phyloP scores from a whole-genome alignment of 2,797 vertebrate genomes.

The Trichosurus vulpecula region DNA sequence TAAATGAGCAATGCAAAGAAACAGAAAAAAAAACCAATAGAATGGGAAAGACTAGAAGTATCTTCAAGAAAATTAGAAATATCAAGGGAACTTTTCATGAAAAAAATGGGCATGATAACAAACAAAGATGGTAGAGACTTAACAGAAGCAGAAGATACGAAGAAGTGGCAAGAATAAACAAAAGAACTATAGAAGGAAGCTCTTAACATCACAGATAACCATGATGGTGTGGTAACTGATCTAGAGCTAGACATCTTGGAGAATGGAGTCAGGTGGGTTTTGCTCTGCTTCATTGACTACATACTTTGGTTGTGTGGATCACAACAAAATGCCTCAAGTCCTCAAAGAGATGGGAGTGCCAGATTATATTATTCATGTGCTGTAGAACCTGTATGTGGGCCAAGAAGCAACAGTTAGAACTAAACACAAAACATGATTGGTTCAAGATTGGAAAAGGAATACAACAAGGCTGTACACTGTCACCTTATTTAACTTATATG shows the following conservation, averaged over 20 bases:
- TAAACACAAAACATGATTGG: not conserved
- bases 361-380: not conserved
- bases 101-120: not conserved
- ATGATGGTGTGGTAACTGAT: not conserved
- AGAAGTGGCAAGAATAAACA: not conserved
- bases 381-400: not conserved
- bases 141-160: not conserved
- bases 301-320: not conserved
- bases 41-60: not conserved
- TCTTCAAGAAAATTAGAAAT: not conserved
- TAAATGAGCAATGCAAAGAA: not conserved
- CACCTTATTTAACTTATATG: not conserved
- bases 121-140: not conserved
- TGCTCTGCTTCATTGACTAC: not conserved
- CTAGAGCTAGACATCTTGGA: not conserved
- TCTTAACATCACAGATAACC: not conserved
- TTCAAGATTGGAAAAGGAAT: not conserved
- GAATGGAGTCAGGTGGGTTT: not conserved
- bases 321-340: not conserved
- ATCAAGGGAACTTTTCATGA: not conserved
- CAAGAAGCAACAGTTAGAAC: not conserved
- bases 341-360: not conserved
- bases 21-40: not conserved
- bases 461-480: not conserved
- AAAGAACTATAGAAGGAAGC: not conserved